Evolutionary conservation across 2,888 invertebrate species (phyloP).

Genomic region (Amaurobius ferox): DNA sequence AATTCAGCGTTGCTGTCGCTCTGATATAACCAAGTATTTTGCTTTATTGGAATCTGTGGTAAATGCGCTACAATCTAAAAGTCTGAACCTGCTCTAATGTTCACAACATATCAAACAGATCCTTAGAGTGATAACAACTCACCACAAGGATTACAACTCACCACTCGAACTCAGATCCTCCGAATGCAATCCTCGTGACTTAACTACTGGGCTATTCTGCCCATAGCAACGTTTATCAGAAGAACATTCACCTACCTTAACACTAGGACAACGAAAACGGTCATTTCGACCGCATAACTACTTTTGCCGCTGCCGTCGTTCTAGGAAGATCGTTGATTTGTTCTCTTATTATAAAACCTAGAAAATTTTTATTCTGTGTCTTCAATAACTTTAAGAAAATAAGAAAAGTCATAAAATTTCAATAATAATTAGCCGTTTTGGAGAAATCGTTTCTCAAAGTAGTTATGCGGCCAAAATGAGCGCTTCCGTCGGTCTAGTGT

Average conservation of each 20-base stretch:
- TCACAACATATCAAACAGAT: not conserved
- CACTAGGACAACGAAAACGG: not conserved
- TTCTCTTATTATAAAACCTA: not conserved
- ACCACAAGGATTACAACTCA: not conserved
- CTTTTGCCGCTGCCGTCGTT: too few relatives aligned
- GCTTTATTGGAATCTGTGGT: not conserved
- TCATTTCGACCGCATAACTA: too few relatives aligned
- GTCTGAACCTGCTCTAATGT: not conserved
- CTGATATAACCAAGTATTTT: not conserved
- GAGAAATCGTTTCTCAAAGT: too few relatives aligned
- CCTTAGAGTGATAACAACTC: not conserved
- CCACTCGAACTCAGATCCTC: not conserved
- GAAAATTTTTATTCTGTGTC: too few relatives aligned
- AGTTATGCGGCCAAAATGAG: too few relatives aligned
- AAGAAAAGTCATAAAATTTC: too few relatives aligned
- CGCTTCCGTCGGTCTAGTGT: too few relatives aligned
- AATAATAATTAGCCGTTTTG: not conserved
- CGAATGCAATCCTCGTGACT: too few relatives aligned
- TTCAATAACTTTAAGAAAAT: not conserved
- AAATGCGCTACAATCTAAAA: not conserved
- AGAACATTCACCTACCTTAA: too few relatives aligned
- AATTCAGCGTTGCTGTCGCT: not conserved
- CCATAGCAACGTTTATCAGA: not conserved
- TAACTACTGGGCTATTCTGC: not conserved
- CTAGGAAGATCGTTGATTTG: not conserved